These are phyloP conservation scores for Capreolus pygargus DNA, from an alignment of 2,113 vertebrate species.

Conservation along the genomic window DNA sequence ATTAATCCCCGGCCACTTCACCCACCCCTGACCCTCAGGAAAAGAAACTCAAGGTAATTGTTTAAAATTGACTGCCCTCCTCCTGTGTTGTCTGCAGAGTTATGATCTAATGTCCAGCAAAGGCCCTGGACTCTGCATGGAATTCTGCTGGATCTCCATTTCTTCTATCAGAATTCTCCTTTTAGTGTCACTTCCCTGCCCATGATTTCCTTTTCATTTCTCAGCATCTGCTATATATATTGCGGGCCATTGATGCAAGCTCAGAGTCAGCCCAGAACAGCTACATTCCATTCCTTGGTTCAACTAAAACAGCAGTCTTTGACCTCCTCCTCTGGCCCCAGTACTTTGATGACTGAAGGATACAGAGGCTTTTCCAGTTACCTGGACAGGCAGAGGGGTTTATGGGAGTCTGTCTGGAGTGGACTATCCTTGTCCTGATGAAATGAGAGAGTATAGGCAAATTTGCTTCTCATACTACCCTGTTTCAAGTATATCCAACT, in stretches of 20 bases:
- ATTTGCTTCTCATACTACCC: neutral
- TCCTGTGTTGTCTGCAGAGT: neutral
- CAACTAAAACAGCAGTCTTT: neutral
- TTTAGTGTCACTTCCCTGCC: conserved; percentile 68
- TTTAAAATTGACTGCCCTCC: neutral
- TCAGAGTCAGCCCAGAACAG: neutral
- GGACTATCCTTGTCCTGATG: neutral
- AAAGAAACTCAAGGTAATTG: conserved; percentile 27
- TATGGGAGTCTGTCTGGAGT: neutral
- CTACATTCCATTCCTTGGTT: neutral
- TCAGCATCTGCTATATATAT: conserved; percentile 59
- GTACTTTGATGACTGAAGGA: neutral
- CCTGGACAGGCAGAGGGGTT: neutral
- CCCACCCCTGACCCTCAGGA: neutral
- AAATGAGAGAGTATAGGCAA: neutral
- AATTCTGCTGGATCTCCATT: neutral
- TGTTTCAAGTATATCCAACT: neutral
- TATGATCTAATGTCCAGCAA: neutral
- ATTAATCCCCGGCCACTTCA: neutral
- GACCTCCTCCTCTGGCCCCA: neutral
- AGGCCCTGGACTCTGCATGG: conserved; percentile 12
- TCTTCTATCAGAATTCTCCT: conserved; percentile 40
- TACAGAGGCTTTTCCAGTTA: neutral
- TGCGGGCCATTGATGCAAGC: conserved; percentile 45
- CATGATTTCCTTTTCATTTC: conserved; percentile 68